These are phyloP conservation scores for Panonychus citri DNA, from an alignment of 1,140 invertebrate genomes.

Conservation along the genomic window DNA sequence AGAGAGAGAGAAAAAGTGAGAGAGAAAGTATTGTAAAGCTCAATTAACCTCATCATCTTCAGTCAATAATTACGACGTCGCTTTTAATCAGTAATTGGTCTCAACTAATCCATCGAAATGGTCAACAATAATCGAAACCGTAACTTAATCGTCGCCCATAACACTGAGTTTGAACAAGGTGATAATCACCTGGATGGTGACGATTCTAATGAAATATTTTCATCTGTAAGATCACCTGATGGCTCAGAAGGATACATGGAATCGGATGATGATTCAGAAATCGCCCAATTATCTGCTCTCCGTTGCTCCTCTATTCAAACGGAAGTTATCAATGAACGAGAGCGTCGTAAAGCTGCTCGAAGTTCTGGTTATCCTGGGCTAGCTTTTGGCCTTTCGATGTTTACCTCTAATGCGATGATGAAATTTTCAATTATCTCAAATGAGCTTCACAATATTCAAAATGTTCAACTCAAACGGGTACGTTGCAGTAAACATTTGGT, in stretches of 20 bases:
- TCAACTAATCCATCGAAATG: no score
- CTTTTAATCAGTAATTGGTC: no score
- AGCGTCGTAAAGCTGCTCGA: conserved; percentile 32
- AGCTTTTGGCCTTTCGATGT: conserved; percentile 67
- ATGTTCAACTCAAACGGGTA: conserved; percentile 87
- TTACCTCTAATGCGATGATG: conserved; percentile 90
- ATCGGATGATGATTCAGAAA: not conserved
- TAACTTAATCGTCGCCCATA: no score
- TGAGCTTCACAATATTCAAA: conserved; percentile 89
- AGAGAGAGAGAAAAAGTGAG: not conserved
- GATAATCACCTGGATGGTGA: no score
- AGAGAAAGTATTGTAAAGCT: no score
- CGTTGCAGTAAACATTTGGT: conserved; percentile 24
- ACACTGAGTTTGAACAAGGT: no score
- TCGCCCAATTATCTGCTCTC: conserved; percentile 26
- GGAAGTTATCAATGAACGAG: conserved; percentile 53
- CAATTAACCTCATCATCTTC: no score
- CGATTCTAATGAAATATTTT: not conserved
- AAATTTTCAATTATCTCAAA: conserved; percentile 89
- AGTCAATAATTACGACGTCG: not conserved
- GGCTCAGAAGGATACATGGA: not conserved
- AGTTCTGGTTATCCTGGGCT: conserved; percentile 76
- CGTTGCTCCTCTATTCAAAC: conserved; percentile 63
- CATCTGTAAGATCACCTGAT: not conserved
- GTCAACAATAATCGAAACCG: no score